A percentile compares a stretch with the other conserved stretches of the same genome.
These are phyloP conservation scores for Ormyrus labotus DNA, from an alignment of 2,888 invertebrate species.

Conservation along the genomic window DNA sequence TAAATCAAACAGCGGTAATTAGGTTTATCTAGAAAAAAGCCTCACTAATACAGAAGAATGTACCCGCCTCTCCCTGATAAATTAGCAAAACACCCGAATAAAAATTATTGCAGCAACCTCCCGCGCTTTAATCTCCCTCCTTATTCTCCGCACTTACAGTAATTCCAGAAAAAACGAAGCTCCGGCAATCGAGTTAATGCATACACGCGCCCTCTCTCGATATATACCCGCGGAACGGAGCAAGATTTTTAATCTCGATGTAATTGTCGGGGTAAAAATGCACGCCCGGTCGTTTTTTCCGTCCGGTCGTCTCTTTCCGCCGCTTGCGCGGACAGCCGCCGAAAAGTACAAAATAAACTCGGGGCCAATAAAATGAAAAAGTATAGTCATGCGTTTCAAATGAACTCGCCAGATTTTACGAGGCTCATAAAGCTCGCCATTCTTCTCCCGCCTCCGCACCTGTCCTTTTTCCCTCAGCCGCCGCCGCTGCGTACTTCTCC, in stretches of 20 bases:
- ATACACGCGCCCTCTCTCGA: not conserved
- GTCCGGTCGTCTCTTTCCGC: not conserved
- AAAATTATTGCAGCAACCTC: no score
- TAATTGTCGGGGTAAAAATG: constrained; percentile 41
- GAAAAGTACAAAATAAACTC: constrained; percentile 44
- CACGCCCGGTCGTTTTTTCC: constrained; percentile 1
- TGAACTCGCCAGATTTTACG: constrained; percentile 56
- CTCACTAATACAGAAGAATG: no score
- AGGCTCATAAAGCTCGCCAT: constrained; percentile 46
- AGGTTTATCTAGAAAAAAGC: no score
- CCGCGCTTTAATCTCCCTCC: no score
- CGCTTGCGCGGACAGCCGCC: not conserved
- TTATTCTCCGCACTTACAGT: not conserved
- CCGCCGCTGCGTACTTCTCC: not conserved
- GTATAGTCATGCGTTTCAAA: constrained; percentile 51
- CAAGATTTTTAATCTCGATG: constrained; percentile 49
- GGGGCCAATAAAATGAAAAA: constrained; percentile 42
- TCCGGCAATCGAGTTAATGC: not conserved
- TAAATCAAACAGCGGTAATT: no score
- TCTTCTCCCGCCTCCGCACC: not conserved
- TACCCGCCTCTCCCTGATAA: no score
- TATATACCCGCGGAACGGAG: constrained; percentile 1
- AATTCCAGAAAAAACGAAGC: not conserved
- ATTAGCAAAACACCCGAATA: no score
- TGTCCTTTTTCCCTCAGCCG: not conserved